Percentiles rank a stretch among this genome's conserved stretches.
These are phyloP conservation scores for Eugnorisma glareosa DNA, from an alignment of 2,888 invertebrate genomes.

Conservation along the genomic window DNA sequence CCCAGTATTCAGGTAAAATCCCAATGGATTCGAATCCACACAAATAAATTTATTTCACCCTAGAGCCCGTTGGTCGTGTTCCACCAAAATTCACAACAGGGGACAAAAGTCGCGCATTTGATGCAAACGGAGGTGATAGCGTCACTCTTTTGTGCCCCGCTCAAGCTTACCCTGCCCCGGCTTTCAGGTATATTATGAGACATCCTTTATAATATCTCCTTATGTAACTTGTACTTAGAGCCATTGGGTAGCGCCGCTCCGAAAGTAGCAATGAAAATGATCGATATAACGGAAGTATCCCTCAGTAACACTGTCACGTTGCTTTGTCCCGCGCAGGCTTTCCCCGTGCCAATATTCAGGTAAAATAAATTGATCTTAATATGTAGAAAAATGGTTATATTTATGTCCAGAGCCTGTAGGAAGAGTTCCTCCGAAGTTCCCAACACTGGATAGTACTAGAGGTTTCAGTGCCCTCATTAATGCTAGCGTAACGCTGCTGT, in stretches of 20 bases:
- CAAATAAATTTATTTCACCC: conserved; percentile 60
- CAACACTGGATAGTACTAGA: conserved; percentile 92
- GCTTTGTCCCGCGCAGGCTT: conserved; percentile 92
- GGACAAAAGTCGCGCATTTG: conserved; percentile 92
- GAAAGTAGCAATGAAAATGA: conserved; percentile 91
- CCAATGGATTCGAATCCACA: conserved; percentile 43
- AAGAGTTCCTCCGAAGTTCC: conserved; percentile 93
- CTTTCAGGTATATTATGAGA: conserved; percentile 89
- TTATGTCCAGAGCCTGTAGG: conserved; percentile 90
- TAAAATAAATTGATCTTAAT: conserved; percentile 76
- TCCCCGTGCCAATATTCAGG: conserved; percentile 93
- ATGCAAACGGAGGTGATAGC: conserved; percentile 87
- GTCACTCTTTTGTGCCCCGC: conserved; percentile 93
- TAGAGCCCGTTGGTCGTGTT: conserved; percentile 93
- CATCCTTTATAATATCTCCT: conserved; percentile 52
- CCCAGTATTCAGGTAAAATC: conserved; percentile 92
- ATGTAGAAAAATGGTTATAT: conserved; percentile 60
- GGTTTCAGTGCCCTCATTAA: conserved; percentile 88
- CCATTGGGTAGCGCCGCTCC: conserved; percentile 93
- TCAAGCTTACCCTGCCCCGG: conserved; percentile 94
- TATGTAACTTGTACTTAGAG: conserved; percentile 87
- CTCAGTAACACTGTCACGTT: conserved; percentile 84
- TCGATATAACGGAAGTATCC: conserved; percentile 84
- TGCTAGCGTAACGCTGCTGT: conserved; percentile 91
- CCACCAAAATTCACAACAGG: conserved; percentile 92